These are phyloP conservation scores for Drosophila pruinosa DNA, from an alignment of 1,140 invertebrate genomes.

Conservation along the genomic window DNA sequence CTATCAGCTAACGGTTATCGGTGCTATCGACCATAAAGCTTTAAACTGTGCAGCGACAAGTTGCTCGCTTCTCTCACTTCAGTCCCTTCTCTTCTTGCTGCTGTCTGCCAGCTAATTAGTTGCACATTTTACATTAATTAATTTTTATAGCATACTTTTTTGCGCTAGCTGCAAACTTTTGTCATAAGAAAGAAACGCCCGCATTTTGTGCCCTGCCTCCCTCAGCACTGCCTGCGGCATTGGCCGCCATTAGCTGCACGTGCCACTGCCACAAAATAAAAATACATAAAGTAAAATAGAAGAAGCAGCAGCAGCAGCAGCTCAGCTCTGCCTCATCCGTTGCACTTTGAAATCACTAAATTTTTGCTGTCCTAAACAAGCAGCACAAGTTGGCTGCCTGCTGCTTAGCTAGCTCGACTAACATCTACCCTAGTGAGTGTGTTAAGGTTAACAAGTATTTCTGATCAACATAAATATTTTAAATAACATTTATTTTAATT, in stretches of 20 bases:
- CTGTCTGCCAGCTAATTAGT: slow-evolving; percentile 63
- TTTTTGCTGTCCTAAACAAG: slow-evolving; percentile 20
- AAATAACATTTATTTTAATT: too few relatives aligned
- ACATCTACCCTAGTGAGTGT: not conserved
- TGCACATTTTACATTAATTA: slow-evolving; percentile 80
- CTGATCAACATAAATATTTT: not conserved
- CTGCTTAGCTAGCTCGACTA: not conserved
- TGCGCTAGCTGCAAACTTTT: slow-evolving; percentile 37
- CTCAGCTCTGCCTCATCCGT: not conserved
- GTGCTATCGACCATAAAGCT: not conserved
- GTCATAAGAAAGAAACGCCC: slow-evolving; percentile 48
- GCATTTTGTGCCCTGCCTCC: slow-evolving; percentile 18
- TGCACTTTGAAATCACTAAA: slow-evolving; percentile 42
- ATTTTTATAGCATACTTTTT: slow-evolving; percentile 66
- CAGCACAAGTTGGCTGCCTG: not conserved
- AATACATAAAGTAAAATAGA: not conserved
- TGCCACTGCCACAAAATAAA: slow-evolving; percentile 38
- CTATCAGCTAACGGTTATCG: not conserved
- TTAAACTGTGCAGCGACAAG: not conserved
- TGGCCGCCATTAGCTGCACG: slow-evolving; percentile 60
- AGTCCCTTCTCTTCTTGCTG: not conserved
- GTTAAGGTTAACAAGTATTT: too few relatives aligned
- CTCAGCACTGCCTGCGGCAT: not conserved
- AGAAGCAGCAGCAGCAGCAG: not conserved
- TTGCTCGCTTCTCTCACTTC: not conserved